These are phyloP conservation scores for Agrotis ipsilon DNA, from an alignment of 2,888 invertebrate species.

Conservation along the genomic window DNA sequence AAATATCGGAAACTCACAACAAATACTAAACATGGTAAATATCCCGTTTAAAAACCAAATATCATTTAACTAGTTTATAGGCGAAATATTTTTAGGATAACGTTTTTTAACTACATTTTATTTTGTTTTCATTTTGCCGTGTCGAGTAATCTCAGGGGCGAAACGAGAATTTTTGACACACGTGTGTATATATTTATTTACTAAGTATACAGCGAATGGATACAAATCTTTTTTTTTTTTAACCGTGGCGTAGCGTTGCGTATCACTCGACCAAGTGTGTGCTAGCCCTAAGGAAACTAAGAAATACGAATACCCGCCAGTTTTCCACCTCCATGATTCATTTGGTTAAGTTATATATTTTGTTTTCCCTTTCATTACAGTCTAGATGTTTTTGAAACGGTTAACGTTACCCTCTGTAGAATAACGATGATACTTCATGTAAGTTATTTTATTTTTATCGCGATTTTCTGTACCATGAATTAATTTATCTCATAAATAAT, in stretches of 20 bases:
- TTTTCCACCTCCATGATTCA: conserved; percentile 48
- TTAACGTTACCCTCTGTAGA: background rate
- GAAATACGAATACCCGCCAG: conserved; percentile 27
- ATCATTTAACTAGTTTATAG: too few species aligned
- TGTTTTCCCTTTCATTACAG: conserved; percentile 18
- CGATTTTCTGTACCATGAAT: background rate
- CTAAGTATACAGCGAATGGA: too few species aligned
- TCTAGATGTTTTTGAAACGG: conserved; percentile 56
- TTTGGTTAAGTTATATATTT: conserved; percentile 37
- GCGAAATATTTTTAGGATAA: too few species aligned
- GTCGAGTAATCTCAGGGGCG: too few species aligned
- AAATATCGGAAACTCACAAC: too few species aligned
- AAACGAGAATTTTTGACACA: too few species aligned
- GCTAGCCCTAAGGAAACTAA: conserved; percentile 14
- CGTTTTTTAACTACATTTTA: too few species aligned
- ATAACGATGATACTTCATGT: conserved; percentile 15
- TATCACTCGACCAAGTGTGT: background rate
- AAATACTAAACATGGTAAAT: too few species aligned
- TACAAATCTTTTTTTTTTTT: too few species aligned
- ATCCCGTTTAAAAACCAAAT: too few species aligned
- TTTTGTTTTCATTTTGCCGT: too few species aligned
- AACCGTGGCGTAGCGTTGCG: background rate
- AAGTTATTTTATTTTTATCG: conserved; percentile 22
- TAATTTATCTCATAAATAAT: conserved; percentile 57
- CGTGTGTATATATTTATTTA: too few species aligned